These are phyloP conservation scores for Callospermophilus lateralis DNA, from an alignment of 2,113 vertebrate genomes.

Conservation along the genomic window DNA sequence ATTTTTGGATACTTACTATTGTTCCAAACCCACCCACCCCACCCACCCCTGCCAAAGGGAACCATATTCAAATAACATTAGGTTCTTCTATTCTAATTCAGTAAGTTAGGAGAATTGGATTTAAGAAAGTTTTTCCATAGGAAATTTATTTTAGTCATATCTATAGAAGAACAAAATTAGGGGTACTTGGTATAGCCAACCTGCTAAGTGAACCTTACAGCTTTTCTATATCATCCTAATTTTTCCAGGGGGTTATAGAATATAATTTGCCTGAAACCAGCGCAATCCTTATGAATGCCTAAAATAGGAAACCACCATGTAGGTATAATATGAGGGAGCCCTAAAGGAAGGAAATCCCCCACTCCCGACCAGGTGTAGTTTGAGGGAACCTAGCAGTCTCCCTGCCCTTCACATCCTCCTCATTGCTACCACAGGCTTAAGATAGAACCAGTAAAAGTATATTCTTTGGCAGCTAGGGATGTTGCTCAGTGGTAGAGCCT, in stretches of 20 bases:
- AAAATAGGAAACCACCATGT: neutral
- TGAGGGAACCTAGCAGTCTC: neutral
- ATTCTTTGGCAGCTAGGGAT: neutral
- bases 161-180: neutral
- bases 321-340: neutral
- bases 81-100: neutral
- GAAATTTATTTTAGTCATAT: constrained; percentile 14
- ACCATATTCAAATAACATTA: neutral
- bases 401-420: neutral
- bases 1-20: neutral
- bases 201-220: neutral
- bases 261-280: neutral
- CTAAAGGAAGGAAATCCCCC: neutral
- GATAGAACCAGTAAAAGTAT: neutral
- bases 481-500: too few species aligned
- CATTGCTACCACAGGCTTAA: neutral
- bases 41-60: neutral
- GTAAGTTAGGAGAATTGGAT: neutral
- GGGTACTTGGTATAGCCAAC: neutral
- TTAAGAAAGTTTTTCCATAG: constrained; percentile 7
- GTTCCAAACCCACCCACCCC: neutral
- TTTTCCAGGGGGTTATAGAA: neutral
- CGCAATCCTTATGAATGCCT: neutral
- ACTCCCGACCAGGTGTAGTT: neutral
- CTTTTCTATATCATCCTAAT: neutral